Conservation (phyloP, 1,140 invertebrate genomes). For the Sinonovacula constricta region DNA sequence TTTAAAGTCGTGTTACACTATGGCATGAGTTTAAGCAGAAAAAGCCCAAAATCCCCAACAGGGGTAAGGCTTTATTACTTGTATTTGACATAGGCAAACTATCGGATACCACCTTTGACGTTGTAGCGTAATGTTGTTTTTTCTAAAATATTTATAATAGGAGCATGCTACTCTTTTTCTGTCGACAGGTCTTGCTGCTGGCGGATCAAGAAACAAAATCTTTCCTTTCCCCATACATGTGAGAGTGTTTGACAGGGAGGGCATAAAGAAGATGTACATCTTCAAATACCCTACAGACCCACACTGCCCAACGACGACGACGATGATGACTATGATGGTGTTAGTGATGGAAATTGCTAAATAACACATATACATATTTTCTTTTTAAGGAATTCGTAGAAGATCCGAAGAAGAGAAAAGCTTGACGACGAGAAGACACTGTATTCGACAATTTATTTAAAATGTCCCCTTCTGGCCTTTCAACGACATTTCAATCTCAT, state of each 20-base stretch:
- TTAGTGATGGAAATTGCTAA: neutral
- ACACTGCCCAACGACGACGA: neutral
- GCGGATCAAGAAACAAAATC: neutral
- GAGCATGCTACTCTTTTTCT: too few species aligned
- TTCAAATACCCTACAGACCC: neutral
- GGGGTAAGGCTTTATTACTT: too few species aligned
- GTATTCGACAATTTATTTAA: constrained; percentile 79
- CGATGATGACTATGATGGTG: neutral
- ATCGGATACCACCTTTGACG: too few species aligned
- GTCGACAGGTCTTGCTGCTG: neutral
- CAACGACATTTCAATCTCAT: constrained; percentile 76
- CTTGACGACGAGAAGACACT: constrained; percentile 76
- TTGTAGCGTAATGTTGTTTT: too few species aligned
- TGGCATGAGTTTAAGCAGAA: too few species aligned
- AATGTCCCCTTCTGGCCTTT: constrained; percentile 76
- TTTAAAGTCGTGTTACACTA: too few species aligned
- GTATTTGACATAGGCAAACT: too few species aligned
- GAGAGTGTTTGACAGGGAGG: neutral
- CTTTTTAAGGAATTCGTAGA: constrained; percentile 65
- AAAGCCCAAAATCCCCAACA: too few species aligned
- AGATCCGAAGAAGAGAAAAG: constrained; percentile 77
- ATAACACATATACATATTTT: neutral
- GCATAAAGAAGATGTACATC: neutral
- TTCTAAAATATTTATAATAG: too few species aligned
- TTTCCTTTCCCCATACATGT: neutral